A percentile compares a stretch with the other conserved stretches of the same genome.
phyloP scores from a whole-genome alignment of 2,113 vertebrate genomes.

The Pelobates fuscus region DNA sequence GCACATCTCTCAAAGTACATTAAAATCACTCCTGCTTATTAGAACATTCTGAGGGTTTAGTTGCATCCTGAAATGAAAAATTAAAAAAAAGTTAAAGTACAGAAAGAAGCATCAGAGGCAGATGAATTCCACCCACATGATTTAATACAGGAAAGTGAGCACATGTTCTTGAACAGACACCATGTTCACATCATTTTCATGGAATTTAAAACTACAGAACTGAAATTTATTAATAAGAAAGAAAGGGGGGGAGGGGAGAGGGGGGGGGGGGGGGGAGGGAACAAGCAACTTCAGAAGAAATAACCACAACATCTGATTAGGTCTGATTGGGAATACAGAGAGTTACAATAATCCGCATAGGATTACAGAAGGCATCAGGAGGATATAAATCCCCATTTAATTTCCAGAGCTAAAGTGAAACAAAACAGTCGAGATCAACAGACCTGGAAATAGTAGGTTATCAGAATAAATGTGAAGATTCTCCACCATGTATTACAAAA shows the following conservation, averaged over 20 bases:
- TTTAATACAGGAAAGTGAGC: conserved; percentile 25
- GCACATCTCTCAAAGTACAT: background rate
- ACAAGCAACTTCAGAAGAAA: too few relatives aligned
- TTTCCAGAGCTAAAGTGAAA: background rate
- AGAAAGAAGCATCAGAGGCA: conserved; percentile 11
- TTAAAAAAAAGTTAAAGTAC: background rate
- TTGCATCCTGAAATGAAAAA: background rate
- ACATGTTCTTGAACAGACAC: conserved; percentile 38
- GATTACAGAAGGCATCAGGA: background rate
- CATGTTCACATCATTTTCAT: conserved; percentile 2
- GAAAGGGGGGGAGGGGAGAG: too few relatives aligned
- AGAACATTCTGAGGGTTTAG: background rate
- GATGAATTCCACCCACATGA: conserved; percentile 39
- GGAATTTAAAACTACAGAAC: background rate
- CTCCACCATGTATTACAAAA: too few relatives aligned
- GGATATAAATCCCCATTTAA: conserved; percentile 5
- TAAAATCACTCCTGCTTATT: background rate
- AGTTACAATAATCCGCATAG: background rate
- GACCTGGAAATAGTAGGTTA: background rate
- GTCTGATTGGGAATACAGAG: too few relatives aligned
- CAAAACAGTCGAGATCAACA: background rate
- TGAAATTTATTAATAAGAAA: too few relatives aligned
- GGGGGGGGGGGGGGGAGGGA: too few relatives aligned
- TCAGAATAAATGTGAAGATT: too few relatives aligned
- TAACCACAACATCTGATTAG: too few relatives aligned